phyloP scores from a whole-genome alignment of 1,140 invertebrate genomes.

The Meloidogyne exigua region DNA sequence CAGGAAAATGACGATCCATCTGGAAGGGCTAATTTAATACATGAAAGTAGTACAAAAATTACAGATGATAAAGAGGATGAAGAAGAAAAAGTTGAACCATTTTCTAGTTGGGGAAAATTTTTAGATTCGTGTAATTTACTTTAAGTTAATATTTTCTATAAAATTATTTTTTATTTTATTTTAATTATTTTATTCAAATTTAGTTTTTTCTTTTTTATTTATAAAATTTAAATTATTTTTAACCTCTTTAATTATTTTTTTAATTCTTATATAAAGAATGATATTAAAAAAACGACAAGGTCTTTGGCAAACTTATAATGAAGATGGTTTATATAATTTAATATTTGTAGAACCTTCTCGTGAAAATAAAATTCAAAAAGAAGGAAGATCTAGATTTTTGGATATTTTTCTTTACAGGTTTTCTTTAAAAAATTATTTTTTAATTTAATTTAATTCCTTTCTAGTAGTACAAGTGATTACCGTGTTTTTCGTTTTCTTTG shows the following conservation, averaged over 20 bases:
- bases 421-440: not conserved
- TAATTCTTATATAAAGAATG: not conserved
- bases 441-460: not conserved
- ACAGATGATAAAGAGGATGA: not conserved
- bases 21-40: conserved; percentile 46
- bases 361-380: not conserved
- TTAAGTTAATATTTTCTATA: not conserved
- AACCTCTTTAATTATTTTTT: too few species aligned
- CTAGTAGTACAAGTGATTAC: conserved; percentile 40
- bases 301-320: not conserved
- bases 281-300: not conserved
- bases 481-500: conserved; percentile 34
- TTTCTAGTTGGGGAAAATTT: not conserved
- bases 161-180: not conserved
- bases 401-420: conserved; percentile 1
- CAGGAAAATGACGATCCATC: conserved; percentile 59
- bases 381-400: not conserved
- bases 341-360: not conserved
- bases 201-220: too few species aligned
- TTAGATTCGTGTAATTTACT: conserved; percentile 2
- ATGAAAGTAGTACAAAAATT: conserved; percentile 26
- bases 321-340: not conserved
- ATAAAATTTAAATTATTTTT: too few species aligned
- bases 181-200: not conserved
- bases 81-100: not conserved